phyloP scores from a whole-genome alignment of 2,797 vertebrate genomes.

The Alectoris magna region DNA sequence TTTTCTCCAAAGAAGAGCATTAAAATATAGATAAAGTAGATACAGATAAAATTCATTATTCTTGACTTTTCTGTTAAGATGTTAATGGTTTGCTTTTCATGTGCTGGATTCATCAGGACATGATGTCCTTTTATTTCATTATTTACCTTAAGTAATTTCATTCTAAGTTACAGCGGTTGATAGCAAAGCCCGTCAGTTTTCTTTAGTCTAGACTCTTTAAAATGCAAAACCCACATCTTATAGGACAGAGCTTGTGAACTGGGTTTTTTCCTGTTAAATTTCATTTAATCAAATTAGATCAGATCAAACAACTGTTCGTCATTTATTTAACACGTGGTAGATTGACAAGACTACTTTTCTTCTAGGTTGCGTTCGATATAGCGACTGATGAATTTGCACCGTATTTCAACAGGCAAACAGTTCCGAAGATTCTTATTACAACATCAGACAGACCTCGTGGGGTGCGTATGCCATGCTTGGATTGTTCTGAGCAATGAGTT shows the following conservation, averaged over 20 bases:
- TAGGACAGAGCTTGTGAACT: not conserved
- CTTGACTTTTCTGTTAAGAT: not conserved
- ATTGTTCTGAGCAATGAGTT: not conserved
- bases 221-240: not conserved
- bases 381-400: slow-evolving; percentile 97
- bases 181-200: not conserved
- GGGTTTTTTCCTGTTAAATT: not conserved
- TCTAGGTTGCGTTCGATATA: slow-evolving; percentile 94
- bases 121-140: not conserved
- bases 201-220: not conserved
- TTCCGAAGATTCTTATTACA: slow-evolving; percentile 98
- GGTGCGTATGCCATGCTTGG: slow-evolving; percentile 77
- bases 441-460: slow-evolving; percentile 97
- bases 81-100: not conserved
- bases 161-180: not conserved
- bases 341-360: slow-evolving; percentile 31
- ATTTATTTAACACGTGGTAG: not conserved
- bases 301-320: not conserved
- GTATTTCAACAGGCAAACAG: slow-evolving; percentile 94
- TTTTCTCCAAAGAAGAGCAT: not conserved
- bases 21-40: not conserved
- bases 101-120: not conserved
- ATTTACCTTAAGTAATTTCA: not conserved
- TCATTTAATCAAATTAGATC: not conserved
- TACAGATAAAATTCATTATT: not conserved